Percentiles rank a stretch among this genome's conserved stretches.
Conservation (phyloP, 1,140 invertebrate genomes). For the Bradynema listronoti region DNA sequence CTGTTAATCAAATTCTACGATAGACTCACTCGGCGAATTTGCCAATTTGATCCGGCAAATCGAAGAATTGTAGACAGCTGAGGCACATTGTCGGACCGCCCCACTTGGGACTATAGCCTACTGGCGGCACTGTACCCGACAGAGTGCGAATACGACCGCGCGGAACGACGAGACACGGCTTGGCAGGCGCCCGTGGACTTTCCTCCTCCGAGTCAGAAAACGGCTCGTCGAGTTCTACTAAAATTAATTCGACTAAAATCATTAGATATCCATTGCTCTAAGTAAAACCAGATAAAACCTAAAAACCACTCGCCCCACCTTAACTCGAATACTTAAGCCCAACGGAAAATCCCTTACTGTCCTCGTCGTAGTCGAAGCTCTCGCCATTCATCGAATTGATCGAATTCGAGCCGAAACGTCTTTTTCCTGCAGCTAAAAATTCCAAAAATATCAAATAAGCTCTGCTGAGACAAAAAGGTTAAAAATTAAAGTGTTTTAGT, state of each 20-base stretch:
- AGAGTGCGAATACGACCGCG: constrained; percentile 55
- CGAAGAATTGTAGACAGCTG: constrained; percentile 53
- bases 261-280: background rate
- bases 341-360: too few relatives aligned
- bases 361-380: constrained; percentile 48
- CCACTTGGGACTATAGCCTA: constrained; percentile 56
- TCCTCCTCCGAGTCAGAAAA: constrained; percentile 57
- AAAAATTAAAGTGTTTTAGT: too few relatives aligned
- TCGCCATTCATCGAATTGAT: constrained; percentile 54
- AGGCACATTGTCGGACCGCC: constrained; percentile 57
- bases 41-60: constrained; percentile 48
- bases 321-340: too few relatives aligned
- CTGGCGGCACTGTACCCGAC: constrained; percentile 55
- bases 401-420: constrained; percentile 31
- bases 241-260: constrained; percentile 14
- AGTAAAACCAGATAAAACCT: constrained; percentile 14
- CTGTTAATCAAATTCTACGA: background rate
- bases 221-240: constrained; percentile 55
- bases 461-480: too few relatives aligned
- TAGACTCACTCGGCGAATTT: constrained; percentile 36
- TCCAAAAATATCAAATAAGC: too few relatives aligned
- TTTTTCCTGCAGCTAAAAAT: constrained; percentile 35
- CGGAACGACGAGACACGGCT: constrained; percentile 50
- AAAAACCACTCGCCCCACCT: too few relatives aligned
- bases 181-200: constrained; percentile 26